Evolutionary conservation across 2,113 vertebrate species (phyloP), one percentile per base, ranked within the genome.

Genomic region (Pelobates fuscus): DNA sequence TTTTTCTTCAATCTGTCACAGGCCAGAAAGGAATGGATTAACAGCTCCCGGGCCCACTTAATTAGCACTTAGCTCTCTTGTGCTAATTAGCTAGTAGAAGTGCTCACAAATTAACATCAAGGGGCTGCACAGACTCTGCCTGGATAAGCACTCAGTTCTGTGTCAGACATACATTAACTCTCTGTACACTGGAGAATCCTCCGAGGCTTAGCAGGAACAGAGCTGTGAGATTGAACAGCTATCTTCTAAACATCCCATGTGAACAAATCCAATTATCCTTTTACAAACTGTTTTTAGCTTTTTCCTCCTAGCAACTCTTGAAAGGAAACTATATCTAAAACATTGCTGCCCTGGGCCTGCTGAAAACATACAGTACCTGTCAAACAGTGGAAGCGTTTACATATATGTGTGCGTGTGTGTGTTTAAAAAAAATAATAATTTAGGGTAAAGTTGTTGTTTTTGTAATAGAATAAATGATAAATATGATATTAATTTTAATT

Each of bases 51-150:
- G 23, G 11, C 70, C 52, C 72, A 76, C 72, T 76, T 76, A 67
- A 76, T 73, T 76, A 76, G 54, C 61, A 67, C 72, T 76, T 67
- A 67, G 63, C 63, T 76, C 72, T 75, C 64, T 67, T 76, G 54
- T 60, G 55, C 64, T 76, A 76, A 76, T 76, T 76, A 76, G 63
- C 72, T 60, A 8, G 37, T 67, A 76, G 63, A 76, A 76, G 72
- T 67, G 72, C 72, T 76, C 37, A 46, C 54, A 76, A 76, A 75
- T 75, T 75, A 75, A 58, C 72, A 76, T 76, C 72, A 67, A 76
- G 72, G 61, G 64, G 63, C 72, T 60, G 72, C 20, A 32, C 63
- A 76, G 41, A 59, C 63, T 67, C 11, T 59, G 54, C 32, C 37
- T 23, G 37, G 61, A 66, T 76, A 46, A 76, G 41, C 41, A 32